These are phyloP conservation scores for Gymnarchus niloticus DNA, from an alignment of 2,113 vertebrate genomes.

Conservation along the genomic window DNA sequence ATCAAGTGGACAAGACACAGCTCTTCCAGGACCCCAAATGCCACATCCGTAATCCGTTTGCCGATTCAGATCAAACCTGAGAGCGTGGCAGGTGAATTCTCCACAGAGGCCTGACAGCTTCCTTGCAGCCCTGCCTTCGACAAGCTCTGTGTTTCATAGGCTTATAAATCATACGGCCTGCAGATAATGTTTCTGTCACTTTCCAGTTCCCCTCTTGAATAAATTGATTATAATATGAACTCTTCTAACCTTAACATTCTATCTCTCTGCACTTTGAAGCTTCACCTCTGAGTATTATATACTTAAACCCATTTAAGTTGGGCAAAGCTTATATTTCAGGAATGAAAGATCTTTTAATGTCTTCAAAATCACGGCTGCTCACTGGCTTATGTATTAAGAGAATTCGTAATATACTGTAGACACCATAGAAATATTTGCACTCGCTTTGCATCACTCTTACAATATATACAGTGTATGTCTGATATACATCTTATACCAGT, in stretches of 20 bases:
- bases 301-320: slow-evolving; percentile 30
- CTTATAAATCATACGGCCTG: slow-evolving; percentile 30
- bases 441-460: neutral
- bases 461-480: neutral
- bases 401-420: neutral
- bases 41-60: slow-evolving; percentile 23
- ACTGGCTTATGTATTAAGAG: slow-evolving; percentile 5
- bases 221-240: slow-evolving; percentile 33
- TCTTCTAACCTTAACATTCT: slow-evolving; percentile 23
- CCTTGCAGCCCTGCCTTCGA: slow-evolving; percentile 22
- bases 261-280: slow-evolving; percentile 19
- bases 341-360: neutral
- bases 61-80: slow-evolving; percentile 25
- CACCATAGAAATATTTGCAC: neutral
- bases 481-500: neutral
- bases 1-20: slow-evolving; percentile 14
- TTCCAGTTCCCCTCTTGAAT: slow-evolving; percentile 29
- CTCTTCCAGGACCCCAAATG: neutral
- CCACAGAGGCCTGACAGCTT: slow-evolving; percentile 23
- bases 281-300: slow-evolving; percentile 7
- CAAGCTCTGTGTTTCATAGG: slow-evolving; percentile 24
- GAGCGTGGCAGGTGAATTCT: slow-evolving; percentile 13
- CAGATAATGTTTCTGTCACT: slow-evolving; percentile 33
- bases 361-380: slow-evolving; percentile 31
- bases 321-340: slow-evolving; percentile 13